Evolutionary conservation across 2,888 invertebrate species (phyloP).

Genomic region (Yponomeuta evonymella): DNA sequence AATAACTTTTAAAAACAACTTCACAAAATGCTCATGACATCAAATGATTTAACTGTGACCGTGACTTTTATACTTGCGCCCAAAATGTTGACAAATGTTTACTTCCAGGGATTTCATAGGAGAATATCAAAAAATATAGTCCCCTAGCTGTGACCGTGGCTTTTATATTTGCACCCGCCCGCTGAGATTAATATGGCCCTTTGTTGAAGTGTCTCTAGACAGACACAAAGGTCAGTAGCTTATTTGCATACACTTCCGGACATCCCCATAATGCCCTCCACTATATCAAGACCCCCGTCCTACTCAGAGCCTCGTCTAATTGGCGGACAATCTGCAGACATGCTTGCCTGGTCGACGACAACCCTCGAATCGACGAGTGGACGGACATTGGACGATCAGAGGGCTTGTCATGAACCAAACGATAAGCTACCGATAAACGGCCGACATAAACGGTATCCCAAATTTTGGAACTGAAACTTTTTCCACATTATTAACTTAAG

Average conservation of each 20-base stretch:
- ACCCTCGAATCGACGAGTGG: constrained; percentile 17
- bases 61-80: too few species aligned
- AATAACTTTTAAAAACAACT: too few species aligned
- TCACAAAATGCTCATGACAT: too few species aligned
- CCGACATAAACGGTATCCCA: too few species aligned
- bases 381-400: not conserved
- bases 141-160: too few species aligned
- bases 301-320: constrained; percentile 18
- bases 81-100: too few species aligned
- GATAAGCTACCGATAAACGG: not conserved
- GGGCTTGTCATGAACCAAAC: not conserved
- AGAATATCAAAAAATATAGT: too few species aligned
- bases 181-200: not conserved
- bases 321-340: constrained; percentile 24
- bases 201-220: not conserved
- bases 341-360: constrained; percentile 21
- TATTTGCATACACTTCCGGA: not conserved
- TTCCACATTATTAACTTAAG: too few species aligned
- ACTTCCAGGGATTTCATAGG: too few species aligned
- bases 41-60: too few species aligned
- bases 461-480: too few species aligned
- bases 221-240: not conserved
- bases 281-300: not conserved
- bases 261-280: not conserved
- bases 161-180: too few species aligned